These are phyloP conservation scores for Tiaroga cobitis DNA, from an alignment of 2,797 vertebrate genomes.

Conservation along the genomic window DNA sequence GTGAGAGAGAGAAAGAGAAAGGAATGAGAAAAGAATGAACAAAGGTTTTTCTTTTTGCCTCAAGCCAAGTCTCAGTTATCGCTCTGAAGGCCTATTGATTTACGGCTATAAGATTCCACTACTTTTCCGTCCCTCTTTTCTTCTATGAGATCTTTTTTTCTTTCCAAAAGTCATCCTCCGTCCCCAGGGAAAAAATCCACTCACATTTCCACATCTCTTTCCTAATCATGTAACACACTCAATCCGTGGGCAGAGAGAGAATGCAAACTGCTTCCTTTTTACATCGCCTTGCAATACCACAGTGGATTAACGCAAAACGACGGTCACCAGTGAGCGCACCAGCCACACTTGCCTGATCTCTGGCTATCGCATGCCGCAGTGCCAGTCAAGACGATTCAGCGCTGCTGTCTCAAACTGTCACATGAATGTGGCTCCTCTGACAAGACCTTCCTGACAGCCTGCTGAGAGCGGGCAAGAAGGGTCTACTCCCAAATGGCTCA, in stretches of 20 bases:
- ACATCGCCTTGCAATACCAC: conserved; percentile 40
- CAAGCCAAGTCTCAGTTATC: conserved; percentile 48
- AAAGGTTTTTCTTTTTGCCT: conserved; percentile 17
- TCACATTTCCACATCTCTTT: conserved; percentile 39
- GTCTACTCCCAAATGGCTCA: conserved; percentile 55
- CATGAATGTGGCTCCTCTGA: conserved; percentile 59
- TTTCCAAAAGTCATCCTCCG: conserved; percentile 30
- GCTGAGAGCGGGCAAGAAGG: conserved; percentile 51
- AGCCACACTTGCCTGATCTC: conserved; percentile 47
- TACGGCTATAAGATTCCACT: conserved; percentile 36
- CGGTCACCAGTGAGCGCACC: conserved; percentile 51
- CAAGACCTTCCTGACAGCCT: conserved; percentile 53
- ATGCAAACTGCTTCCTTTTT: conserved; percentile 28
- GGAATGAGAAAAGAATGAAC: conserved; percentile 41
- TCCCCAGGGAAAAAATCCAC: conserved; percentile 14
- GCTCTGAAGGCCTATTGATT: conserved; percentile 48
- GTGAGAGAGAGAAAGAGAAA: conserved; percentile 35
- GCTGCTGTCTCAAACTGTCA: conserved; percentile 53
- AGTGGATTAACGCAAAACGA: conserved; percentile 46
- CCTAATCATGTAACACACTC: conserved; percentile 33
- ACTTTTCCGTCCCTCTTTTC: conserved; percentile 18
- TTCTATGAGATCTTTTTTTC: conserved; percentile 24
- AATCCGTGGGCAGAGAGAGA: conserved; percentile 23
- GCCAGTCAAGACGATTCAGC: conserved; percentile 59
- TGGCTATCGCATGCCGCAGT: conserved; percentile 42